Base-by-base conservation (phyloP, 1,140 invertebrate species). In the Drosophila parvula region DNA sequence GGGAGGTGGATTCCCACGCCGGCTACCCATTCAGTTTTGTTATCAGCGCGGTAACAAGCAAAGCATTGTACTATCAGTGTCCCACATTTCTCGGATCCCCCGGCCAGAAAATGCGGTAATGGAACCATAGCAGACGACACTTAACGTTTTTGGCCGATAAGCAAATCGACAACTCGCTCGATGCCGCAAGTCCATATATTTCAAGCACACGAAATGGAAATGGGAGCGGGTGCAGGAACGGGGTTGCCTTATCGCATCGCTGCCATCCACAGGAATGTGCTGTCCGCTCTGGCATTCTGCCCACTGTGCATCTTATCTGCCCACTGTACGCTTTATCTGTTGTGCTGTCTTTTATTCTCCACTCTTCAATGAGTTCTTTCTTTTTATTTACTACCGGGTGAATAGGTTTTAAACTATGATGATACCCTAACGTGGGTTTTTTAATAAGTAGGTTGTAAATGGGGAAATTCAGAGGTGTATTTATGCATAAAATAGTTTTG, bases 141-240 rank as follows among this genome's bases (percentile, higher is more conserved):
- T 70, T 67, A 41, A 69, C 40, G 58, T 48, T 78, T 78, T 51
- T 57, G 77, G 41, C 58, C 64, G 78, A 78, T 79, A 79, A 79
- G 76, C 36, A 48, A 62, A 44, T 56, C 50, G 56, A 44, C 47
- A 50, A 32, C 63, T 18, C 44, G 70, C 47, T 57, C 34, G 60
- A 50, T 36, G 45, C 22, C 8, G 48, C 27, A 6, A 47, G 68
- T 69, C 64, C 28, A 57, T 69, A 57, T 69, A 34, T 40, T 69
- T 43, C 32, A 38, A 55, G 53, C 44, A 28, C 12, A 36, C 45
- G 22, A 50, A 62, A 41, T 41, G 60, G 22, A 12, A 41, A 12
- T 18, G 38, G 9, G 18, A n/a, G 4, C 10, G 22, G 44, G 30
- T 9, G 14, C 4, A n/a, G 18, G 48, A 51, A 34, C 7, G n/a